phyloP scores from a whole-genome alignment of 1,140 invertebrate genomes.

The Drosophila sulfurigaster region DNA sequence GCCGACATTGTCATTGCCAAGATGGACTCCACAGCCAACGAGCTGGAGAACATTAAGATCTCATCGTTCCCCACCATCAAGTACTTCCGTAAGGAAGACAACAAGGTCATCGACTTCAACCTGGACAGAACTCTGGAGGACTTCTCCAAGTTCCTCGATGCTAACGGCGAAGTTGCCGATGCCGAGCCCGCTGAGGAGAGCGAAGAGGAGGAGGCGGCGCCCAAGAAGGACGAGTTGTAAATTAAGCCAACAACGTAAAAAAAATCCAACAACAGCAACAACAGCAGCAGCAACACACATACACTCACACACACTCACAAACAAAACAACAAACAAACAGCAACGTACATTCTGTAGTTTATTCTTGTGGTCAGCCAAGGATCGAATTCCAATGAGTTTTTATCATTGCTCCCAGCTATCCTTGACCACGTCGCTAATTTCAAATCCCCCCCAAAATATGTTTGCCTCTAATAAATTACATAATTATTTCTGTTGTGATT shows the following conservation, averaged over 20 bases:
- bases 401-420: conserved; percentile 52
- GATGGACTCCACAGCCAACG: conserved; percentile 99
- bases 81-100: conserved; percentile 96
- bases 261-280: conserved; percentile 29
- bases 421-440: conserved; percentile 51
- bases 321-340: conserved; percentile 72
- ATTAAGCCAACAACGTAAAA: conserved; percentile 42
- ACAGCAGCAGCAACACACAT: conserved; percentile 42
- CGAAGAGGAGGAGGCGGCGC: conserved; percentile 77
- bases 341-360: conserved; percentile 83
- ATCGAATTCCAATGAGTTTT: conserved; percentile 65
- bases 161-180: conserved; percentile 76
- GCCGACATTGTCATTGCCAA: conserved; percentile 97
- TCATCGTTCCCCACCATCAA: conserved; percentile 98
- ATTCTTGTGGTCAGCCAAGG: conserved; percentile 51
- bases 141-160: conserved; percentile 96
- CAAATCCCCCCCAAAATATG: conserved; percentile 44
- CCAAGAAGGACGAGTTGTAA: conserved; percentile 84
- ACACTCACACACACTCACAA: conserved; percentile 41
- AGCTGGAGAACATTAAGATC: conserved; percentile 97
- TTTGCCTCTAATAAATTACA: conserved; percentile 44
- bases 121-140: conserved; percentile 98
- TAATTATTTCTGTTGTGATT: conserved; percentile 52
- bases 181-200: conserved; percentile 64
- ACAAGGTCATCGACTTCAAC: conserved; percentile 97